Conservation (phyloP, 1,140 invertebrate genomes). For the Hydropsyche tenuis region DNA sequence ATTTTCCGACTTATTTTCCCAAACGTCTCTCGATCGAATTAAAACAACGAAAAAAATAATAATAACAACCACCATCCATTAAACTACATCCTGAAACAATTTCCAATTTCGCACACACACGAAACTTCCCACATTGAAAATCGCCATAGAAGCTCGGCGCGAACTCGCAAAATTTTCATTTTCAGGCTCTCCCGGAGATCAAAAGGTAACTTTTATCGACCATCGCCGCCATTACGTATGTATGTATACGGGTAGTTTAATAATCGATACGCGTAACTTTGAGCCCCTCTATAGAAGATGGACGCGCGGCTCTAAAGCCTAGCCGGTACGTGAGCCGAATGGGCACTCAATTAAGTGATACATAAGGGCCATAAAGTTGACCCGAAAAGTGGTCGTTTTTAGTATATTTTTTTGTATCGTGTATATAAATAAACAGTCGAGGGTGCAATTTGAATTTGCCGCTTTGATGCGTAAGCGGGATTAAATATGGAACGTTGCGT, state of each 20-base stretch:
- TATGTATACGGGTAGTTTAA: slow-evolving; percentile 1
- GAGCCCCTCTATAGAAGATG: slow-evolving; percentile 16
- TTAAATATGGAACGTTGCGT: too few species aligned
- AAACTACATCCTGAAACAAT: too few species aligned
- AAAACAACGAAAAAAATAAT: neutral
- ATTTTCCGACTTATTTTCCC: slow-evolving; percentile 14
- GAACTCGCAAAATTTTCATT: neutral
- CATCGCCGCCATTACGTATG: too few species aligned
- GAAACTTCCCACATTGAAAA: too few species aligned
- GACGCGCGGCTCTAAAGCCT: neutral
- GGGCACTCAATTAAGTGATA: slow-evolving; percentile 19
- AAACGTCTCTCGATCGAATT: neutral
- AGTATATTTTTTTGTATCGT: too few species aligned
- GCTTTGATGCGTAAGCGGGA: too few species aligned
- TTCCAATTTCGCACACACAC: too few species aligned
- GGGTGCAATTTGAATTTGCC: too few species aligned
- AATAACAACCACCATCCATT: neutral
- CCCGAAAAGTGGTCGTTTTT: neutral
- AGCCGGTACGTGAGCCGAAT: slow-evolving; percentile 26
- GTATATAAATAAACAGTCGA: too few species aligned
- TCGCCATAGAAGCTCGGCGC: too few species aligned
- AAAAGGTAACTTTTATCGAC: too few species aligned
- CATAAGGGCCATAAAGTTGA: slow-evolving; percentile 1
- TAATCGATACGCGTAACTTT: slow-evolving; percentile 35
- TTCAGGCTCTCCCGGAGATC: too few species aligned